Percentiles rank a stretch among this genome's conserved stretches.
phyloP scores from a whole-genome alignment of 2,888 invertebrate genomes.

The Athrips mouffetella region DNA sequence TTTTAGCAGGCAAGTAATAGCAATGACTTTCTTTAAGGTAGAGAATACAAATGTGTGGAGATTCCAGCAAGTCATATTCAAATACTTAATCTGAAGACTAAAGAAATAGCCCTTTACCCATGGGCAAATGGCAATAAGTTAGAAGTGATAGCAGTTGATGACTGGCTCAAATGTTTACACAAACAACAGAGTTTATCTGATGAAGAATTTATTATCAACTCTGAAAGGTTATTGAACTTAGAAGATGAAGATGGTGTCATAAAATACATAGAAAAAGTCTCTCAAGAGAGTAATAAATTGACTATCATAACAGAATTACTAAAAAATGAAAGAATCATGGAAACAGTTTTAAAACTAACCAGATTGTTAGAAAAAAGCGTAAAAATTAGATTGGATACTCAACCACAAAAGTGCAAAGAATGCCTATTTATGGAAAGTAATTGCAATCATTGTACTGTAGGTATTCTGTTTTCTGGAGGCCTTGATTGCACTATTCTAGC shows the following conservation, averaged over 20 bases:
- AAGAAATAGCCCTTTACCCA: conserved; percentile 42
- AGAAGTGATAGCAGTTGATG: conserved; percentile 38
- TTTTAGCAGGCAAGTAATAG: conserved; percentile 22
- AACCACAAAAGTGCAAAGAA: conserved; percentile 80
- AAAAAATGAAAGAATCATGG: conserved; percentile 44
- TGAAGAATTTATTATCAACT: conserved; percentile 47
- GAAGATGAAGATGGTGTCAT: conserved; percentile 41
- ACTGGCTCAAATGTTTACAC: conserved; percentile 49
- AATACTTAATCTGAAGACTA: conserved; percentile 58
- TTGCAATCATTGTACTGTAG: conserved; percentile 83
- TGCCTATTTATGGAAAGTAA: conserved; percentile 59
- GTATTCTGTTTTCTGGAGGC: conserved; percentile 96
- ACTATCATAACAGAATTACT: conserved; percentile 60
- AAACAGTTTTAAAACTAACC: conserved; percentile 67
- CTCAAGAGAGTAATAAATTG: conserved; percentile 37
- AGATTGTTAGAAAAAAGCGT: conserved; percentile 78
- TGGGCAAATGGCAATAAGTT: conserved; percentile 40
- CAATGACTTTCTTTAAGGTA: conserved; percentile 44
- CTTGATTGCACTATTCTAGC: conserved; percentile 97
- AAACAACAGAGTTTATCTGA: conserved; percentile 53
- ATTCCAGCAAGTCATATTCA: conserved; percentile 81
- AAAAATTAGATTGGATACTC: conserved; percentile 76
- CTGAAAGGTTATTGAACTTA: conserved; percentile 29
- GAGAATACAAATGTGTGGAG: conserved; percentile 74
- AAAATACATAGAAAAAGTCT: conserved; percentile 40